A percentile compares a stretch with the other conserved stretches of the same genome.
phyloP scores from a whole-genome alignment of 2,113 vertebrate genomes.

The Chlorodrepanis virens region DNA sequence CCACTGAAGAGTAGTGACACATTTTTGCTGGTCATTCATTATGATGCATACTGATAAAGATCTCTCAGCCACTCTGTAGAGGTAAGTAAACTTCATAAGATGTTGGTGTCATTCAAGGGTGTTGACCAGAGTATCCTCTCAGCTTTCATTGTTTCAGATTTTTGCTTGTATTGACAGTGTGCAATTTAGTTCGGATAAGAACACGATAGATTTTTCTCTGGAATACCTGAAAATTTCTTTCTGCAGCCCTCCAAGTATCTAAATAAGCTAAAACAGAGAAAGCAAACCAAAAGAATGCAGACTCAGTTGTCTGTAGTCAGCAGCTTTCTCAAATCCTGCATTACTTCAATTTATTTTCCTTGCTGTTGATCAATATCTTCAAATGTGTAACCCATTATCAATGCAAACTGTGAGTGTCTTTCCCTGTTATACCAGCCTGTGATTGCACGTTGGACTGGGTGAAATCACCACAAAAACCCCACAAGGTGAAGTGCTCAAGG shows the following conservation, averaged over 20 bases:
- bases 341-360: constrained; percentile 54
- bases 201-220: neutral
- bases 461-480: neutral
- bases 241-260: neutral
- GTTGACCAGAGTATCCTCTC: neutral
- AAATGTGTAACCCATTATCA: constrained; percentile 44
- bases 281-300: neutral
- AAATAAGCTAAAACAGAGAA: constrained; percentile 25
- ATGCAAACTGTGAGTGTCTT: neutral
- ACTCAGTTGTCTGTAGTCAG: constrained; percentile 31
- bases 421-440: constrained; percentile 11
- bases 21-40: neutral
- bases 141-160: neutral
- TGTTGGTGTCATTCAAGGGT: neutral
- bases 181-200: neutral
- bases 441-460: constrained; percentile 35
- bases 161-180: neutral
- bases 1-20: neutral
- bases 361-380: constrained; percentile 25
- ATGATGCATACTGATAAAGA: neutral
- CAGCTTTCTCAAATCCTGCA: constrained; percentile 37
- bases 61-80: neutral
- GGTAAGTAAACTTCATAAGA: neutral
- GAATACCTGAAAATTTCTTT: neutral
- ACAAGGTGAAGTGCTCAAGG: constrained; percentile 27